These are phyloP conservation scores for Pseudeuparius sepicola DNA, from an alignment of 2,888 invertebrate genomes.

Conservation along the genomic window DNA sequence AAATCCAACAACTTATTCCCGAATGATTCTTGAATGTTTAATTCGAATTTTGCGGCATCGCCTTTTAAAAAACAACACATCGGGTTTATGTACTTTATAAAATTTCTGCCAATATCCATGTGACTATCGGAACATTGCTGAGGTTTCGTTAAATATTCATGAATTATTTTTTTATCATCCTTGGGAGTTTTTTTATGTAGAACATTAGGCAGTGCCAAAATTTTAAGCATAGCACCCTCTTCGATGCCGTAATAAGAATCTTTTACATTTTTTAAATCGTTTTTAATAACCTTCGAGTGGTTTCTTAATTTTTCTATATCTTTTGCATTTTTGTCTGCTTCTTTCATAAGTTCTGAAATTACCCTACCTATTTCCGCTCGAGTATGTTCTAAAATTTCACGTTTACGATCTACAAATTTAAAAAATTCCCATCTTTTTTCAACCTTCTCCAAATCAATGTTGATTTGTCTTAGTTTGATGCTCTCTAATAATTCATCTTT, in stretches of 20 bases:
- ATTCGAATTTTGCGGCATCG: constrained; percentile 63
- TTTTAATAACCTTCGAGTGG: constrained; percentile 38
- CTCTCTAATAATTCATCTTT: constrained; percentile 44
- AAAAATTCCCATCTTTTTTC: constrained; percentile 53
- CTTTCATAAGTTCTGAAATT: constrained; percentile 41
- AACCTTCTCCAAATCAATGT: constrained; percentile 46
- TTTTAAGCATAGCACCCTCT: constrained; percentile 53
- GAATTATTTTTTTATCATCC: constrained; percentile 31
- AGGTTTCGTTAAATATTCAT: constrained; percentile 31
- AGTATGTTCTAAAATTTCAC: constrained; percentile 43
- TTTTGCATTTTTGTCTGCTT: constrained; percentile 24
- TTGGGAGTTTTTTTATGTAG: constrained; percentile 55
- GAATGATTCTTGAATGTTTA: constrained; percentile 48
- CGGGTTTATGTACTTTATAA: constrained; percentile 50
- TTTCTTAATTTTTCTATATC: constrained; percentile 44
- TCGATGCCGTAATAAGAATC: constrained; percentile 61
- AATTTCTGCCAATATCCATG: constrained; percentile 46
- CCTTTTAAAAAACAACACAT: constrained; percentile 53
- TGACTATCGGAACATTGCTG: constrained; percentile 39
- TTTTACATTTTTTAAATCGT: constrained; percentile 53
- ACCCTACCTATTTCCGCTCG: constrained; percentile 42
- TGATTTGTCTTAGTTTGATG: constrained; percentile 44
- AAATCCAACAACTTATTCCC: constrained; percentile 39
- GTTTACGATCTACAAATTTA: constrained; percentile 44
- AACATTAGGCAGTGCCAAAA: constrained; percentile 59